Conservation (phyloP, 2,888 invertebrate species). For the Schrankia costaestrigalis region DNA sequence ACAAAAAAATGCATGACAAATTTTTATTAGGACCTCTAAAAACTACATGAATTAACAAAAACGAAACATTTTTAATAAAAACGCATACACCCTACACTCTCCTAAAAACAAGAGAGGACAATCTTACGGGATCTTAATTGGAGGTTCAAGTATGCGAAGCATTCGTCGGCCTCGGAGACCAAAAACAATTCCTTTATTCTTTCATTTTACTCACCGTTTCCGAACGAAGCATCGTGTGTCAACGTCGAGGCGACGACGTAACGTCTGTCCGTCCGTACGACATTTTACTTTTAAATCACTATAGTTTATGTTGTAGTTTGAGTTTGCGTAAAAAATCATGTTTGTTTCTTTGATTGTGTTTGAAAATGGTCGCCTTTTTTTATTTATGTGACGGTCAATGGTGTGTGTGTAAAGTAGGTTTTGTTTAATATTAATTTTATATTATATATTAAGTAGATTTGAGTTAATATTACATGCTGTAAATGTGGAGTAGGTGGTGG, state of each 20-base stretch:
- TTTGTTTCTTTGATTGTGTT: slow-evolving; percentile 41
- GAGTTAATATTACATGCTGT: too few species aligned
- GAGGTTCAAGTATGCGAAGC: slow-evolving; percentile 57
- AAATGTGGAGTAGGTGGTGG: too few species aligned
- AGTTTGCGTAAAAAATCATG: slow-evolving; percentile 40
- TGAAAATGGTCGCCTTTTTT: background rate
- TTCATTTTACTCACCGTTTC: slow-evolving; percentile 24
- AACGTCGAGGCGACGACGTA: slow-evolving; percentile 38
- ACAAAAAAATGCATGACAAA: too few species aligned
- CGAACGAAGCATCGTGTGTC: slow-evolving; percentile 33
- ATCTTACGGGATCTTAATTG: slow-evolving; percentile 76
- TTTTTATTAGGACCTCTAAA: background rate
- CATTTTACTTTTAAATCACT: slow-evolving; percentile 48
- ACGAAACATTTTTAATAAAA: too few species aligned
- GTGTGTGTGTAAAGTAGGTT: too few species aligned
- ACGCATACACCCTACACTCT: slow-evolving; percentile 5
- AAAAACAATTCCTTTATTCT: slow-evolving; percentile 34
- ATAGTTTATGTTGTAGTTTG: slow-evolving; percentile 35
- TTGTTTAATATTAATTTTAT: too few species aligned
- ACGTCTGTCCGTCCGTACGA: slow-evolving; percentile 39
- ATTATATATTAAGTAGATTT: too few species aligned
- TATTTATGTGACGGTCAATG: background rate
- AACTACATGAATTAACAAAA: too few species aligned
- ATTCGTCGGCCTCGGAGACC: slow-evolving; percentile 39
- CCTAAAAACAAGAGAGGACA: slow-evolving; percentile 54